Conservation (phyloP, 1,140 invertebrate species). For the Dendroctonus ponderosae region DNA sequence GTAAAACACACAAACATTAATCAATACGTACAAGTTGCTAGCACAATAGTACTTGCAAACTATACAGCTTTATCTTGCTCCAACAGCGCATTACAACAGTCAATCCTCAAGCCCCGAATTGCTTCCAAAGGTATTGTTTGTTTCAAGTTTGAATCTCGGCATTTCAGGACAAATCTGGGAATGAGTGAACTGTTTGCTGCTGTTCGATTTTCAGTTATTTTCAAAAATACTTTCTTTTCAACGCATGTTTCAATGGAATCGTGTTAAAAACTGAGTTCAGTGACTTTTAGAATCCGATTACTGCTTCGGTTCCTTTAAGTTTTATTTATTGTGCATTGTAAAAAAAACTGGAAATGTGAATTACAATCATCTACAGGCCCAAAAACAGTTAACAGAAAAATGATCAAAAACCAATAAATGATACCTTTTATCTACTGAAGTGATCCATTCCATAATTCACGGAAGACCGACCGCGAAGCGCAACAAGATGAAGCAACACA, state of each 20-base stretch:
- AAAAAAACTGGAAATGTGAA: background rate
- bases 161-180: no score
- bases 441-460: constrained; percentile 38
- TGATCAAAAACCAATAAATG: background rate
- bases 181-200: no score
- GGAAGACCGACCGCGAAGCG: background rate
- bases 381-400: background rate
- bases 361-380: background rate
- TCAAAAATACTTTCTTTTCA: background rate
- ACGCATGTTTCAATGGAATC: background rate
- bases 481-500: constrained; percentile 15
- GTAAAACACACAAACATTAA: no score
- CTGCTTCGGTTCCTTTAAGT: background rate
- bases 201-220: background rate
- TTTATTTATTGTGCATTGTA: background rate
- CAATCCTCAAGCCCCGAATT: no score
- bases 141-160: no score
- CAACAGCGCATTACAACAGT: no score
- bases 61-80: no score
- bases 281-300: background rate
- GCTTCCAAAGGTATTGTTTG: no score
- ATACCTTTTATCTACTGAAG: constrained; percentile 38
- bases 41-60: no score
- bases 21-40: no score
- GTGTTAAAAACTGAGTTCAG: background rate